Percentiles rank a stretch among this genome's conserved stretches.
phyloP scores from a whole-genome alignment of 1,140 invertebrate species.

The Eriocheir sinensis region DNA sequence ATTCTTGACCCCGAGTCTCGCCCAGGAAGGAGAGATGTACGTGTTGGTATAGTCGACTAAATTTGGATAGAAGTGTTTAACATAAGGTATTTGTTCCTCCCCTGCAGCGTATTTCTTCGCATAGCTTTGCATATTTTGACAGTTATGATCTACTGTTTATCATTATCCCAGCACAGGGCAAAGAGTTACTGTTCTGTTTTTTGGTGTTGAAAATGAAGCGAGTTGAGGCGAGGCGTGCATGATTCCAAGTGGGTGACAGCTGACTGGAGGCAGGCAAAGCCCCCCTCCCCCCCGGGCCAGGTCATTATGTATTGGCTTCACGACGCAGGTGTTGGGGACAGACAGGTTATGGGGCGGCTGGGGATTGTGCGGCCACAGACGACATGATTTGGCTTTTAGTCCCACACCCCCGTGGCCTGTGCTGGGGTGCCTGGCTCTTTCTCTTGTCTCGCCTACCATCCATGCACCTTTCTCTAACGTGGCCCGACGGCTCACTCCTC shows the following conservation, averaged over 20 bases:
- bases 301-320: constrained; percentile 24
- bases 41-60: no score
- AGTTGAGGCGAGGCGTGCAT: no score
- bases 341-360: constrained; percentile 22
- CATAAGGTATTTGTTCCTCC: no score
- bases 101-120: no score
- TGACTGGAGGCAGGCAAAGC: not conserved
- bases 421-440: not conserved
- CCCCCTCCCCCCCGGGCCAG: not conserved
- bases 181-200: no score
- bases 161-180: no score
- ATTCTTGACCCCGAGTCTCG: not conserved
- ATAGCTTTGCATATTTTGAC: no score
- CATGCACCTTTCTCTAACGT: not conserved
- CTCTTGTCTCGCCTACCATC: not conserved
- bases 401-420: not conserved
- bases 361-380: not conserved
- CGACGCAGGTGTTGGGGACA: not conserved
- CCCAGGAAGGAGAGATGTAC: not conserved
- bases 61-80: no score
- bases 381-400: constrained; percentile 58
- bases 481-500: not conserved
- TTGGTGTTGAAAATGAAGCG: no score
- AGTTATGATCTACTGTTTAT: no score
- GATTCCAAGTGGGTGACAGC: no score